Evolutionary conservation across 64 coral and sea anemone genomes (phyloP), one percentile per base, ranked within the genome.

Genomic region (Astreopora myriophthalma): DNA sequence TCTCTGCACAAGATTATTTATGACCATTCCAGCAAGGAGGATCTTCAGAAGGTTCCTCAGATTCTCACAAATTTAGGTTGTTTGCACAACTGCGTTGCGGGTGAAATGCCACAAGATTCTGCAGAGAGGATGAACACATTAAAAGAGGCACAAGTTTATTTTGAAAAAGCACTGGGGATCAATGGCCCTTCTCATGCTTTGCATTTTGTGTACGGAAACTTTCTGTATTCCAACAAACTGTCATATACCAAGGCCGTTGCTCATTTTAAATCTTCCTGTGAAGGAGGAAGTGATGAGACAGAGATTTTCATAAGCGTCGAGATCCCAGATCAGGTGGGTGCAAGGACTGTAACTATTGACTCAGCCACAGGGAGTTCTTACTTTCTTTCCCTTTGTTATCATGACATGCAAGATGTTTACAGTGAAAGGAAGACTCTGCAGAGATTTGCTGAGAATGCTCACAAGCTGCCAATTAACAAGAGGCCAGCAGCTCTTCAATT

Each of bases 61-160:
- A 61, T 81, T 81, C 48, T 81, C 25, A 32, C 77, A 14, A 81
- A 81, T 81, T 44, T 81, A 61, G 77, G 28, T 10, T 81, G 77
- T 81, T 26, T 61, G 27, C 57, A 81, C 77, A 81, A 81, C 13
- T 51, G 48, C 7, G 57, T 57, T 57, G 48, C 77, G 6, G 17
- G 32, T 51, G 46, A 29, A 61, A 61, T 81, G 77, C 11, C 39
- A 16, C 46, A 81, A 33, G 48, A 51, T 12, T 5, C 48, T 81
- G 46, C 57, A 32, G 57, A 81, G 34, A 33, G 26, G 10, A 61
- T 26, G 57, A 57, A 30, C n/a, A 81, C 77, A 30, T 51, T 61
- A 13, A 81, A 57, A 22, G 27, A 9, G 14, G 77, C 77, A 7
- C 48, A 57, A 57, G 27, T 46, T 23, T 81, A 81, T 61, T 81